Evolutionary conservation across 2,888 invertebrate species (phyloP).

Genomic region (Cryptocheilus praepositus): DNA sequence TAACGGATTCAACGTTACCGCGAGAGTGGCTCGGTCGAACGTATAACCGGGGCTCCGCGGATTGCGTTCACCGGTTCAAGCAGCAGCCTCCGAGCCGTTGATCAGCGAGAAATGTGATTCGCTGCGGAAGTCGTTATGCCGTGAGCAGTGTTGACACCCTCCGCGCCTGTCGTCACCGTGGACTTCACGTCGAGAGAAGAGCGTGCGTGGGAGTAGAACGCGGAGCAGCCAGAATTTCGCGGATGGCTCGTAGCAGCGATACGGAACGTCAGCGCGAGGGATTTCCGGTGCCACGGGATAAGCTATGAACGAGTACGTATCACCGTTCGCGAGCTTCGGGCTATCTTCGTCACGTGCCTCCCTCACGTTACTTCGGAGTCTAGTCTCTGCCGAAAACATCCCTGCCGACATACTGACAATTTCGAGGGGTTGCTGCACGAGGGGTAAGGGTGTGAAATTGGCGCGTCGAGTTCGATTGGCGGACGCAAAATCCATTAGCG

Average conservation of each 20-base stretch:
- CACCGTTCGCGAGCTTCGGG: not conserved
- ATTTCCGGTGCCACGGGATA: too few species aligned
- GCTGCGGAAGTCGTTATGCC: too few species aligned
- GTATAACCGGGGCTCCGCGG: not conserved
- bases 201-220: too few species aligned
- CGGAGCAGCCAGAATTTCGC: too few species aligned
- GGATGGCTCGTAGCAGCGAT: too few species aligned
- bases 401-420: not conserved
- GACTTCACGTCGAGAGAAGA: too few species aligned
- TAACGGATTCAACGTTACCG: not conserved
- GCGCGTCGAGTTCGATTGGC: slow-evolving; percentile 32
- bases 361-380: not conserved
- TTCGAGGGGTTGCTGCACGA: not conserved
- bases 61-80: too few species aligned
- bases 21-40: not conserved
- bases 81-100: too few species aligned
- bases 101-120: too few species aligned
- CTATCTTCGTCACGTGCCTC: not conserved
- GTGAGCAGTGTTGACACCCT: too few species aligned
- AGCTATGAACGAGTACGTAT: not conserved
- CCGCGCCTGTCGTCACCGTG: too few species aligned
- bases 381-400: slow-evolving; percentile 28
- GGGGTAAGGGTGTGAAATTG: slow-evolving; percentile 5
- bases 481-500: not conserved
- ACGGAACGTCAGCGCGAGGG: too few species aligned